Evolutionary conservation across 2,888 invertebrate species (phyloP), one percentile per base, ranked within the genome.

Genomic region (Protonemura montana): DNA sequence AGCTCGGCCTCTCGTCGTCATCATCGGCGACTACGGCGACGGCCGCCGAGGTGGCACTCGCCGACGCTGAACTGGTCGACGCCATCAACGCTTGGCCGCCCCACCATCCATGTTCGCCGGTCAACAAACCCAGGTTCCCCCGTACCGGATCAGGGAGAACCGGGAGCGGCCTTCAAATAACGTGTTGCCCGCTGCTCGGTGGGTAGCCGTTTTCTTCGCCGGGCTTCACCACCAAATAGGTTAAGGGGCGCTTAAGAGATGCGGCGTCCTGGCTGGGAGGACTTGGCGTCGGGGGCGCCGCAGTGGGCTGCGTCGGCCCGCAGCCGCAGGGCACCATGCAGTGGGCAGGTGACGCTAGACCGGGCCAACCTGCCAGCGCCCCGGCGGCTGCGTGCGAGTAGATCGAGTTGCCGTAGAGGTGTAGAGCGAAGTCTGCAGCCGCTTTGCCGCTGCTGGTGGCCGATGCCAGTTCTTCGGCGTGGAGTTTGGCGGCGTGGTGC

Each of bases 151-250:
- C 95, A 90, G 95, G 95, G 92, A 95, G 95, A 94, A 94, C 94
- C 95, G 96, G 95, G 90, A 96, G 95, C 92, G 96, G 96, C 93
- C 95, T 96, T 96, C 96, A 96, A 94, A 96, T 96, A 91, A 96
- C 95, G 91, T 95, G 96, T 86, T 89, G 90, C 0, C 91, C 90
- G 76, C 77, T 76, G 28, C 80, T 28, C 1, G 86, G 84, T 87
- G 94, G 59, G 76, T 84, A 84, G 0, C 84, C 84, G 30, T 90
- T 89, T 29, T 92, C 92, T 35, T 91, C 91, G 89, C 93, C 93
- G 91, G 94, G 94, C 93, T 94, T 94, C 88, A 94, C 92, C 26
- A 94, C 92, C 42, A 94, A 94, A 90, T 94, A 94, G 59, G 94
- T 94, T 5, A 94, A 92, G 10, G 93, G 93, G 76, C 94, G 92